These are phyloP conservation scores for Turritopsis rubra DNA, from an alignment of 30 jellyfish, hydroid and myxozoan genomes.

Conservation along the genomic window DNA sequence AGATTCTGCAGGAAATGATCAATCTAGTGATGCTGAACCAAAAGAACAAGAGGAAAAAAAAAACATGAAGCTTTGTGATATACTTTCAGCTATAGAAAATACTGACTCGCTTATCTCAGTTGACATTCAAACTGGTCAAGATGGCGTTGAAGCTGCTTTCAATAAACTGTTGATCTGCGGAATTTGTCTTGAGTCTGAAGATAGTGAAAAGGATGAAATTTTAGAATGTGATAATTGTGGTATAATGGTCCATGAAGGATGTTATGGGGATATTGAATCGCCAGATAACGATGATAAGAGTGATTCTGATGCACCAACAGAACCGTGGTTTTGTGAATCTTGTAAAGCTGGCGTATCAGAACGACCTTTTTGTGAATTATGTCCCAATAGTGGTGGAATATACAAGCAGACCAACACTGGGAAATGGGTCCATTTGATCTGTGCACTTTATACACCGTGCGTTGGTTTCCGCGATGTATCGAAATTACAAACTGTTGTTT, in stretches of 20 bases:
- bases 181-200: conserved; percentile 66
- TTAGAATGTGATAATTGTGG: conserved; percentile 92
- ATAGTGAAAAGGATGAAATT: conserved; percentile 86
- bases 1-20: conserved; percentile 36
- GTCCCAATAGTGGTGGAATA: conserved; percentile 90
- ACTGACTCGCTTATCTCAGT: background rate
- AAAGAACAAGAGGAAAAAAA: conserved; percentile 27
- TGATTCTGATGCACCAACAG: conserved; percentile 83
- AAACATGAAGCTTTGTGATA: background rate
- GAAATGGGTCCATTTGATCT: conserved; percentile 85
- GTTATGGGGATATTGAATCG: conserved; percentile 82
- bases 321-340: conserved; percentile 97
- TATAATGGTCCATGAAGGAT: conserved; percentile 92
- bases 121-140: background rate
- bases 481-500: conserved; percentile 63
- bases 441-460: conserved; percentile 95
- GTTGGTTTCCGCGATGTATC: conserved; percentile 84
- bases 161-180: conserved; percentile 64
- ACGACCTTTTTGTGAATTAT: conserved; percentile 65
- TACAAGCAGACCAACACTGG: conserved; percentile 82
- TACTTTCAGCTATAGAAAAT: background rate
- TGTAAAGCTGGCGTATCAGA: conserved; percentile 81
- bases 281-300: conserved; percentile 44
- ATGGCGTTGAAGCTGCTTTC: background rate
- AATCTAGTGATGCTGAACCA: conserved; percentile 21